Evolutionary conservation across 2,113 vertebrate genomes (phyloP).

Genomic region (Seriola aureovittata): DNA sequence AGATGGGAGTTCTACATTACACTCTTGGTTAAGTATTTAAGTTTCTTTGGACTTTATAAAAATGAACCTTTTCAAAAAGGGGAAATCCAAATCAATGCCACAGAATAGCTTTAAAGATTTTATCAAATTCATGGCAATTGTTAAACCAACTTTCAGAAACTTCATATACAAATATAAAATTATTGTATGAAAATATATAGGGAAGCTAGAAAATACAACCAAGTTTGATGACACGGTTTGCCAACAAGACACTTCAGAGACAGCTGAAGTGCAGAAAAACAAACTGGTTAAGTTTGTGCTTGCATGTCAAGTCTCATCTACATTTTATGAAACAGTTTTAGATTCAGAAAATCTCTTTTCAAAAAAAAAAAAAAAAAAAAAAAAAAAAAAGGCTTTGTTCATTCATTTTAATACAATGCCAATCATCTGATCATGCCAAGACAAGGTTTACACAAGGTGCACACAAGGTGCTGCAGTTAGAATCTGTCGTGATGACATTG

Average conservation of each 20-base stretch:
- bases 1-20: conserved; percentile 58
- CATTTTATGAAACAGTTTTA: not conserved
- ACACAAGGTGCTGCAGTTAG: not conserved
- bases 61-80: conserved; percentile 27
- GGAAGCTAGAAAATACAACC: conserved; percentile 27
- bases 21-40: conserved; percentile 51
- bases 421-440: conserved; percentile 23
- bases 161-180: conserved; percentile 24
- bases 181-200: conserved; percentile 7
- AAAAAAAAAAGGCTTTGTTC: not conserved
- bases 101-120: conserved; percentile 19
- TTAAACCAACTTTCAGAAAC: conserved; percentile 21
- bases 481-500: not conserved
- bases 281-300: not conserved
- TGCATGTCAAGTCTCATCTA: not conserved
- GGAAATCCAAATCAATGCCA: conserved; percentile 41
- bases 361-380: not conserved
- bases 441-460: not conserved
- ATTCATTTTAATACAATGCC: conserved; percentile 15
- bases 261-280: not conserved
- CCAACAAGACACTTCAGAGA: conserved; percentile 29
- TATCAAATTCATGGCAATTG: conserved; percentile 33
- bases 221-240: conserved; percentile 41
- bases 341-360: not conserved
- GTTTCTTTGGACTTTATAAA: conserved; percentile 65